Evolutionary conservation across 2,113 vertebrate genomes (phyloP), one percentile per base, ranked within the genome.

Genomic region (Podocnemis expansa): DNA sequence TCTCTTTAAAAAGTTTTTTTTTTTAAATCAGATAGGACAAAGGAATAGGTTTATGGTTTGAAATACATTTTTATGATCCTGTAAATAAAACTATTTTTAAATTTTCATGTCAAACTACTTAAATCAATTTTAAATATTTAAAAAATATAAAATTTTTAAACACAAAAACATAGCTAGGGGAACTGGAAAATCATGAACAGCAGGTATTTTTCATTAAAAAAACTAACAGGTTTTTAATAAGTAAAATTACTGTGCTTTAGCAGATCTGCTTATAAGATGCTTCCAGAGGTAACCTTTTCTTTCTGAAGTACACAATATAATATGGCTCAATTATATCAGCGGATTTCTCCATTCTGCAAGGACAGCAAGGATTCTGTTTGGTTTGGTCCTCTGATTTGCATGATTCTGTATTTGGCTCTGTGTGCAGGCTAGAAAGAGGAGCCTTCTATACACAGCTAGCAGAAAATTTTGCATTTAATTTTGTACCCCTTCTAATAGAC

Each of bases 21-120:
- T 86, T 96, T 88, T 87, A 92, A 85, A 89, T 88, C 87, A 90
- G 84, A 87, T 83, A 16, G 76, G 73, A 19, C 88, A 95, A 84
- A 96, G 96, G 82, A 97, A 92, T 54, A 8, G 86, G 82, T 82
- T 76, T 85, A 60, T 31, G 47, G 45, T 93, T 96, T 87, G 0
- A 0, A 31, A 8, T 10, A 67, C 12, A 54, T 82, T 81, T 92
- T 73, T 91, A 56, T 90, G 78, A 55, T 88, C 58, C 63, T 41
- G 2, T 79, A 91, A 93, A 87, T 78, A 12, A 87, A 0, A 1
- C 31, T 56, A 92, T 90, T 89, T 34, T 83, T 8, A 31, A 2
- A 63, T 94, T 85, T 95, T 94, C 86, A 86, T 91, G 49, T 93
- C 92, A 78, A 87, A 4, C 45, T 31, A 34, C 87, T 90, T 60